A percentile compares a stretch with the other conserved stretches of the same genome.
Conservation (phyloP, 2,888 invertebrate species). For the Acanthosepion lycidas region DNA sequence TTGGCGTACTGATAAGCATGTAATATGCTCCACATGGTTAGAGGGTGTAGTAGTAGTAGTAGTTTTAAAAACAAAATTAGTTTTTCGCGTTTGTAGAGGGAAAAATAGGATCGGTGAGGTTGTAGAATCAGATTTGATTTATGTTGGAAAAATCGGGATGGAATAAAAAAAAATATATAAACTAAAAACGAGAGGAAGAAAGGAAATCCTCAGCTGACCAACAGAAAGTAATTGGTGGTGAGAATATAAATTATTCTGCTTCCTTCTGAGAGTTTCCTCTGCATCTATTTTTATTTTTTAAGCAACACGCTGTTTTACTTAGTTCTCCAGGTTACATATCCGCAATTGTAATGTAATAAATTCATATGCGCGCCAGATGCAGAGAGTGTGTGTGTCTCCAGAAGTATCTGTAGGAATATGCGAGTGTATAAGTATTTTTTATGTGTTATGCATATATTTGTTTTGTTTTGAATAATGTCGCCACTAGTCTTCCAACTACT, state of each 20-base stretch:
- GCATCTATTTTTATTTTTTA: background rate
- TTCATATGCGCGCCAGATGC: background rate
- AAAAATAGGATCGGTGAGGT: background rate
- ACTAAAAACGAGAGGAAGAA: no score
- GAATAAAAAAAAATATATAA: background rate
- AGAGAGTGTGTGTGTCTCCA: background rate
- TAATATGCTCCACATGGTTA: slow-evolving; percentile 56
- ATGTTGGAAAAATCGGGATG: background rate
- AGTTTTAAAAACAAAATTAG: background rate
- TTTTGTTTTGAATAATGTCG: no score
- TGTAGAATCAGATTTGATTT: background rate
- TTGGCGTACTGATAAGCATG: slow-evolving; percentile 58
- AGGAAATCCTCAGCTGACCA: background rate
- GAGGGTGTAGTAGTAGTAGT: slow-evolving; percentile 21
- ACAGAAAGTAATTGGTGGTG: background rate
- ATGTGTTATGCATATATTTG: background rate
- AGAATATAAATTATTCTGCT: background rate
- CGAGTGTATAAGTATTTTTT: background rate
- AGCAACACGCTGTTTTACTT: slow-evolving; percentile 16
- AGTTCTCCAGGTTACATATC: background rate
- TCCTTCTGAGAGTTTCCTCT: background rate
- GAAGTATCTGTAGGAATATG: background rate
- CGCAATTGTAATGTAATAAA: background rate
- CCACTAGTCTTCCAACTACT: background rate
- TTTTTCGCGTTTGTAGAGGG: background rate